These are phyloP conservation scores for Dendrocincla tyrannina DNA, from an alignment of 2,797 vertebrate genomes.

Conservation along the genomic window DNA sequence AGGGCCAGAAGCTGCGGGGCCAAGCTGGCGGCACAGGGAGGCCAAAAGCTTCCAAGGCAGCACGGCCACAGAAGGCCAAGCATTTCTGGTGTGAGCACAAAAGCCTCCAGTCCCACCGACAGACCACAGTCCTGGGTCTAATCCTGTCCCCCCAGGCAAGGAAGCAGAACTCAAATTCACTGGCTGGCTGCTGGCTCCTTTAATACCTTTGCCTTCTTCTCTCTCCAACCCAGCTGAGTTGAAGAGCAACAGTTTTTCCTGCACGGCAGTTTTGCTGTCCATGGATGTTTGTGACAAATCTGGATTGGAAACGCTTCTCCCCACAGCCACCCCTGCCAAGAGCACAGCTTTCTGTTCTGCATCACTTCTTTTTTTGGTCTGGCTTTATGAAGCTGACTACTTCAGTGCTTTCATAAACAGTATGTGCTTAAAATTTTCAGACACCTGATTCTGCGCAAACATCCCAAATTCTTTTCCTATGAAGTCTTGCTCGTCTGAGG, in stretches of 20 bases:
- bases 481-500: slow-evolving; percentile 24
- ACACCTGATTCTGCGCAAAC: slow-evolving; percentile 50
- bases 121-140: not conserved
- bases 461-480: slow-evolving; percentile 66
- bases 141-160: not conserved
- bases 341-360: slow-evolving; percentile 42
- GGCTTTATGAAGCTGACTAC: slow-evolving; percentile 36
- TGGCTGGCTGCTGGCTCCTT: not conserved
- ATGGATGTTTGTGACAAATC: slow-evolving; percentile 42
- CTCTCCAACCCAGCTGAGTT: not conserved
- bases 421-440: slow-evolving; percentile 46
- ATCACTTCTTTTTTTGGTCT: slow-evolving; percentile 69
- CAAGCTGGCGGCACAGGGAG: not conserved
- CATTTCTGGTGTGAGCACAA: not conserved
- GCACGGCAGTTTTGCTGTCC: not conserved
- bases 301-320: slow-evolving; percentile 26
- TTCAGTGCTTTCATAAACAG: slow-evolving; percentile 53
- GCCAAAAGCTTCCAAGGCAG: not conserved
- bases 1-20: not conserved
- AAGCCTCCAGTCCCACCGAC: not conserved
- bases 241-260: not conserved
- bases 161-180: not conserved
- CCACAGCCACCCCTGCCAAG: slow-evolving; percentile 45
- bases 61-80: not conserved
- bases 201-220: not conserved